Conservation (phyloP, 1,140 invertebrate species). For the Euborellia annulipes region DNA sequence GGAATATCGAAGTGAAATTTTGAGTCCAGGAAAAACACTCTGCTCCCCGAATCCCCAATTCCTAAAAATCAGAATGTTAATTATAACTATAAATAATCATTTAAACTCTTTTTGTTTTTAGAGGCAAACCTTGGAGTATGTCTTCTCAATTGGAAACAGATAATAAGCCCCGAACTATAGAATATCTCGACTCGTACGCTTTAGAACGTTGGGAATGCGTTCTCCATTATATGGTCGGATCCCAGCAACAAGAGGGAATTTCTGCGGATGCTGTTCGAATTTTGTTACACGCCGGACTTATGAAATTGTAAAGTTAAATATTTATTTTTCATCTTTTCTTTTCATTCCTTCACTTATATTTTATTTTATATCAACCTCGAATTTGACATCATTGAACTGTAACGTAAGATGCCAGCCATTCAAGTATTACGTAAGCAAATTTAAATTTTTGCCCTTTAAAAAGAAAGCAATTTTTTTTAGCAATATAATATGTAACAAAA, state of each 20-base stretch:
- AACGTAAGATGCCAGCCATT: no score
- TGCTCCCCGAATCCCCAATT: no score
- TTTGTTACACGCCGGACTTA: conserved; percentile 77
- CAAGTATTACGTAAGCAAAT: no score
- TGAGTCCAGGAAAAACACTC: no score
- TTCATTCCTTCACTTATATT: no score
- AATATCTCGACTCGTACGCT: conserved; percentile 84
- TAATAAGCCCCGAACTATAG: conserved; percentile 72
- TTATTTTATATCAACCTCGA: no score
- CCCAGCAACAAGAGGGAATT: conserved; percentile 71
- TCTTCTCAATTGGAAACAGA: conserved; percentile 70
- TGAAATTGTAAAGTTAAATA: conserved; percentile 62
- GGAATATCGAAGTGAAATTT: no score
- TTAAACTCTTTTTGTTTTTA: conserved; percentile 18
- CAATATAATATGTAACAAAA: no score
- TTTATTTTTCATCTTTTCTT: no score
- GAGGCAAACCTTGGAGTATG: conserved; percentile 74
- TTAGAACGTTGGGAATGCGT: conserved; percentile 92
- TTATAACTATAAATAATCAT: neutral
- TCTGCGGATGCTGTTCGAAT: conserved; percentile 85
- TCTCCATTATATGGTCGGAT: conserved; percentile 92
- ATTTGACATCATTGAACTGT: no score
- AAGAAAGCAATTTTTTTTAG: no score
- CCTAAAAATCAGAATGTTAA: neutral
- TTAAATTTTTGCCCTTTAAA: no score